These are phyloP conservation scores for Cygnus olor DNA, from an alignment of 2,797 vertebrate species.

Conservation along the genomic window DNA sequence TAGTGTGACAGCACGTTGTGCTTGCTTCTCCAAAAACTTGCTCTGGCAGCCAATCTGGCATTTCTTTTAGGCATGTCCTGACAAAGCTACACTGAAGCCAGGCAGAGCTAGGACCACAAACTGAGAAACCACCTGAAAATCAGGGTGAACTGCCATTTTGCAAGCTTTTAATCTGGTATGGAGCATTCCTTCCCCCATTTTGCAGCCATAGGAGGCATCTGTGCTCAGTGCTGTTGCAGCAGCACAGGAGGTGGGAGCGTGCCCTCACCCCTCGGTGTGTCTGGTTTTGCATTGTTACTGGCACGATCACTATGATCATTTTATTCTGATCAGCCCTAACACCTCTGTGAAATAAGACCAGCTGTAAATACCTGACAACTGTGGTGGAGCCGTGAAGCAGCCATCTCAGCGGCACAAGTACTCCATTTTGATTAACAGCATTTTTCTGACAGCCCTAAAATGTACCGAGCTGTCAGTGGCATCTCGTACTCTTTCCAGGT, in stretches of 20 bases:
- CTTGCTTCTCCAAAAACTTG: background rate
- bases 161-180: background rate
- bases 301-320: background rate
- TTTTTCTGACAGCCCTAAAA: conserved; percentile 49
- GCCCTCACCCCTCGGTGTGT: background rate
- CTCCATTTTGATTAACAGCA: background rate
- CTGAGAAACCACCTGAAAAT: background rate
- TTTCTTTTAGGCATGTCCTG: background rate
- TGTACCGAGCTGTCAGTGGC: background rate
- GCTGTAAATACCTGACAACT: background rate
- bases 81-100: background rate
- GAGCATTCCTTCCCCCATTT: background rate
- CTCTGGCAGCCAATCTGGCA: background rate
- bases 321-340: background rate
- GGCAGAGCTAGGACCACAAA: background rate
- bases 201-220: fast-evolving
- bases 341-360: background rate
- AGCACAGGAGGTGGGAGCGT: fast-evolving
- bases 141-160: background rate
- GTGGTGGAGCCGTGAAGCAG: background rate
- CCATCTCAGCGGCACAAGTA: background rate
- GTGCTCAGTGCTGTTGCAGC: background rate
- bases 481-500: conserved; percentile 49
- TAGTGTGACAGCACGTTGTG: background rate
- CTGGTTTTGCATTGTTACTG: background rate